phyloP scores from a whole-genome alignment of 1,140 invertebrate species.

The Meloidogyne exigua region DNA sequence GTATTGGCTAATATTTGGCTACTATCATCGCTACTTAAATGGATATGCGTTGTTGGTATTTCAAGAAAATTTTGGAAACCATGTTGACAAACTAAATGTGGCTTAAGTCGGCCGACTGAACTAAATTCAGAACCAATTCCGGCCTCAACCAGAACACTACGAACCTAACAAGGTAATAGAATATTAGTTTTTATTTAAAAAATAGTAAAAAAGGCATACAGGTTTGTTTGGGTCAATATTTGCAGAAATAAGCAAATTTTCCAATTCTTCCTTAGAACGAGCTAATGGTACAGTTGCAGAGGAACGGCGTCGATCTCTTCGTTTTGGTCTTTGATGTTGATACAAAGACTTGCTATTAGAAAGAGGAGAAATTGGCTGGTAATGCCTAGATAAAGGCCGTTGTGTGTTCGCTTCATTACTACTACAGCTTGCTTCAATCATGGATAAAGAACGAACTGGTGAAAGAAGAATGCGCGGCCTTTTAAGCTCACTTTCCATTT shows the following conservation, averaged over 20 bases:
- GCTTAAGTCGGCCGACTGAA: constrained; percentile 9
- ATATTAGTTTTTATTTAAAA: background rate
- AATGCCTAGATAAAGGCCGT: background rate
- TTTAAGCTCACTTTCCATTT: constrained; percentile 18
- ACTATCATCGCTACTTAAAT: background rate
- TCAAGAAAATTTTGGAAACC: background rate
- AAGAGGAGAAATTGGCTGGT: background rate
- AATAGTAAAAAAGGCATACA: background rate
- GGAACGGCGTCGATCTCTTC: constrained; percentile 22
- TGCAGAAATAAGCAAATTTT: constrained; percentile 14
- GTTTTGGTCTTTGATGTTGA: constrained; percentile 6
- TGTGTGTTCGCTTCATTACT: background rate
- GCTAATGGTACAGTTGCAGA: constrained; percentile 15
- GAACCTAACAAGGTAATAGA: constrained; percentile 11
- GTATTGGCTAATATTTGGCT: background rate
- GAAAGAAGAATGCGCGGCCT: constrained; percentile 13
- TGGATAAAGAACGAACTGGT: constrained; percentile 4
- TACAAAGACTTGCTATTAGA: background rate
- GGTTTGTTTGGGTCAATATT: constrained; percentile 30
- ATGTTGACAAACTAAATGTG: background rate
- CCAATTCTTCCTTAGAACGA: constrained; percentile 26
- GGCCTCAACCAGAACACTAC: constrained; percentile 34
- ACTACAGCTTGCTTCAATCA: background rate
- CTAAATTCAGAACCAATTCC: constrained; percentile 24
- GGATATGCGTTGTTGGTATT: background rate